These are phyloP conservation scores for Thalassoma bifasciatum DNA, from an alignment of 2,113 vertebrate genomes.

Conservation along the genomic window DNA sequence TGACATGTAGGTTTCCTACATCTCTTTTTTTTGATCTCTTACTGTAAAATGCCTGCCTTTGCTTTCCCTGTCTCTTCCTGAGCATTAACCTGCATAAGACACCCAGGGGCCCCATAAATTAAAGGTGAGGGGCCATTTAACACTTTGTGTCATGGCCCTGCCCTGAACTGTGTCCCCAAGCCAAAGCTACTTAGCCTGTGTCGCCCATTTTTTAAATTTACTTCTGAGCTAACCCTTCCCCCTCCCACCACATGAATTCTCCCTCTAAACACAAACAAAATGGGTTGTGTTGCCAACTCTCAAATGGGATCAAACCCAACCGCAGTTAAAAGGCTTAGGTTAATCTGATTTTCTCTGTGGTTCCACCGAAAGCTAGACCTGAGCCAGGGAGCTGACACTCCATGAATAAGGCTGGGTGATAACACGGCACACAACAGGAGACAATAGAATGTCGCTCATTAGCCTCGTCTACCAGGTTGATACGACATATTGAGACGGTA, in stretches of 20 bases:
- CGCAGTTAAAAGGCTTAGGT: slow-evolving; percentile 76
- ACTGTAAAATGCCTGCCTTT: background rate
- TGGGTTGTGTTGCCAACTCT: slow-evolving; percentile 72
- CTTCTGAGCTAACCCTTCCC: slow-evolving; percentile 31
- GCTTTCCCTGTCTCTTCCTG: slow-evolving; percentile 6
- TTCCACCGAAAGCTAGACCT: slow-evolving; percentile 70
- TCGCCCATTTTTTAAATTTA: slow-evolving; percentile 61
- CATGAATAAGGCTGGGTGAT: slow-evolving; percentile 45
- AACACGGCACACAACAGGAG: slow-evolving; percentile 53
- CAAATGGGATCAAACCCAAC: slow-evolving; percentile 78
- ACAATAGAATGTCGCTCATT: slow-evolving; percentile 66
- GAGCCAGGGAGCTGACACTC: slow-evolving; percentile 59
- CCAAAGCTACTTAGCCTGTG: slow-evolving; percentile 68
- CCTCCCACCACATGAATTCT: slow-evolving; percentile 46
- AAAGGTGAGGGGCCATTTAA: slow-evolving; percentile 56
- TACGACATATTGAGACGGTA: slow-evolving; percentile 56
- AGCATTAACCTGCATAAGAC: slow-evolving; percentile 9
- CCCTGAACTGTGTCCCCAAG: slow-evolving; percentile 62
- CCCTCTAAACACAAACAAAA: slow-evolving; percentile 73
- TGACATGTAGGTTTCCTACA: background rate
- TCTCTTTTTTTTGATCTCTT: background rate
- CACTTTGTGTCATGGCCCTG: slow-evolving; percentile 48
- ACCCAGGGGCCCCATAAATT: slow-evolving; percentile 10
- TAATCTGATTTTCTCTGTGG: slow-evolving; percentile 80
- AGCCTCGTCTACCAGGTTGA: slow-evolving; percentile 55